These are phyloP conservation scores for Malaclemys terrapin DNA, from an alignment of 2,113 vertebrate genomes.

Conservation along the genomic window DNA sequence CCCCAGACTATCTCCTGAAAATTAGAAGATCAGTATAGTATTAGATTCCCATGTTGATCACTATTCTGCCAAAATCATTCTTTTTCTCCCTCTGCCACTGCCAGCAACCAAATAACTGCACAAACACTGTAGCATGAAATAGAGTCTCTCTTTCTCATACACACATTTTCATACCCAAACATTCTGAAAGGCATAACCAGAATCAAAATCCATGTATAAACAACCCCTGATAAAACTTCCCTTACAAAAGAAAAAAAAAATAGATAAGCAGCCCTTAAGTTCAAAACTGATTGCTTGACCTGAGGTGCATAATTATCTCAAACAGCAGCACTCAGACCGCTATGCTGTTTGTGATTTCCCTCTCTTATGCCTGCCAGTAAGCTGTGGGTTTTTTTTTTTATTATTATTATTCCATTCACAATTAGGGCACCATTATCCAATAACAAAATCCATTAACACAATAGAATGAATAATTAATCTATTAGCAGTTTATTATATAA, in stretches of 20 bases:
- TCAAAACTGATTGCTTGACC: neutral
- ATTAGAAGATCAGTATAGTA: neutral
- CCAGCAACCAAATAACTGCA: neutral
- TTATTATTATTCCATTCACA: neutral
- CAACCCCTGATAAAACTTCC: neutral
- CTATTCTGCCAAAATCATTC: neutral
- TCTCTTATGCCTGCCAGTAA: neutral
- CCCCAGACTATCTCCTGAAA: neutral
- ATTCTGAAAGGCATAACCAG: neutral
- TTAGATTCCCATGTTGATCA: neutral
- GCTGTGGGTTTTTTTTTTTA: neutral
- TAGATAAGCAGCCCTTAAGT: neutral
- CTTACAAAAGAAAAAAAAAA: neutral
- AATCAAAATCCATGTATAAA: neutral
- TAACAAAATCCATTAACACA: neutral
- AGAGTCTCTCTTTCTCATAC: neutral
- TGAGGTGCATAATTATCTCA: neutral
- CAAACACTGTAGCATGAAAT: neutral
- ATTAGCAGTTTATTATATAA: neutral
- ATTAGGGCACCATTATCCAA: neutral
- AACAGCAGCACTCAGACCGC: neutral
- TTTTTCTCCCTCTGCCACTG: neutral
- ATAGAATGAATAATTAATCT: neutral
- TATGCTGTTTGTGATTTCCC: neutral
- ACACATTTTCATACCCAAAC: neutral